These are phyloP conservation scores for Adelphocoris suturalis DNA, from an alignment of 2,888 invertebrate genomes.

Conservation along the genomic window DNA sequence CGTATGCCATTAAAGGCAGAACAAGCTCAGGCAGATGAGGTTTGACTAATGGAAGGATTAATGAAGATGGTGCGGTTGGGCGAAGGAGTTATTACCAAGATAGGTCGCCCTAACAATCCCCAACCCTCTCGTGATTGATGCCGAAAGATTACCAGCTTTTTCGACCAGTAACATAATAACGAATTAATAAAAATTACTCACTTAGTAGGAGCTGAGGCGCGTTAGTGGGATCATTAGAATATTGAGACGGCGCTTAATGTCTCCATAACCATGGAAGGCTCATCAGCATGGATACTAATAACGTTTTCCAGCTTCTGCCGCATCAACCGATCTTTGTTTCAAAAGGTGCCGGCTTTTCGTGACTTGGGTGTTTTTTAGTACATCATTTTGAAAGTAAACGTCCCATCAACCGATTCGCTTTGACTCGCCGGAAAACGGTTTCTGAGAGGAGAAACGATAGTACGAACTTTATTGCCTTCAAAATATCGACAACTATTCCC, in stretches of 20 bases:
- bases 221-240: constrained; percentile 13
- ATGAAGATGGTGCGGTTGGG: constrained; percentile 41
- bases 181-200: constrained; percentile 32
- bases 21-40: background rate
- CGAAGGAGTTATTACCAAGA: background rate
- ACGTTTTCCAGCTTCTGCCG: constrained; percentile 51
- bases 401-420: background rate
- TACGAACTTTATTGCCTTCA: too few species aligned
- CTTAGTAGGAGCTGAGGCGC: background rate
- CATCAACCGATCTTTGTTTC: constrained; percentile 61
- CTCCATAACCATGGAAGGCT: constrained; percentile 29
- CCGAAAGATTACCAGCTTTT: background rate
- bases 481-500: background rate
- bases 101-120: constrained; percentile 18
- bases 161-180: constrained; percentile 17
- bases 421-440: too few species aligned
- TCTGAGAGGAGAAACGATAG: too few species aligned
- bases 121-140: constrained; percentile 4
- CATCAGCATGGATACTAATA: constrained; percentile 47
- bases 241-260: constrained; percentile 5
- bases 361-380: constrained; percentile 27
- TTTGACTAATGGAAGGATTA: constrained; percentile 51
- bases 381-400: background rate
- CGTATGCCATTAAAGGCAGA: too few species aligned
- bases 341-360: constrained; percentile 47